Evolutionary conservation across 1,140 invertebrate genomes (phyloP).

Genomic region (Ruditapes philippinarum): DNA sequence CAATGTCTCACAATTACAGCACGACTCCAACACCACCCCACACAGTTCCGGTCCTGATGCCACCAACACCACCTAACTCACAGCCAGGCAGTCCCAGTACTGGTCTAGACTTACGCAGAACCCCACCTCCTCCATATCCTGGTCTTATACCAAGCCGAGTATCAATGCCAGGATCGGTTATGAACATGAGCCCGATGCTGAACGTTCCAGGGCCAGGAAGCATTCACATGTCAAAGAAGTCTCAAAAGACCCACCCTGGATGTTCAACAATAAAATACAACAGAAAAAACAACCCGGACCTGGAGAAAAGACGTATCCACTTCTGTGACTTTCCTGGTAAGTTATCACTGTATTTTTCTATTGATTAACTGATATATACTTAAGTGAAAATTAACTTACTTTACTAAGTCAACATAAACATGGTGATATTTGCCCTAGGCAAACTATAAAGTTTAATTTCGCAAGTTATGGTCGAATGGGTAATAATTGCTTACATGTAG

Average conservation of each 20-base stretch:
- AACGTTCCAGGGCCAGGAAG: slow-evolving; percentile 49
- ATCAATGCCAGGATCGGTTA: slow-evolving; percentile 67
- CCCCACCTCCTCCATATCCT: slow-evolving; percentile 84
- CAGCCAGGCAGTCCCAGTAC: slow-evolving; percentile 83
- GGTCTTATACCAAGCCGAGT: slow-evolving; percentile 65
- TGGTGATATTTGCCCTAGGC: too few species aligned
- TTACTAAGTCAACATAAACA: too few species aligned
- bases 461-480: too few species aligned
- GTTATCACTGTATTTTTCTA: slow-evolving; percentile 71
- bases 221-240: slow-evolving; percentile 68
- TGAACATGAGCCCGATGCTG: slow-evolving; percentile 68
- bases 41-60: slow-evolving; percentile 80
- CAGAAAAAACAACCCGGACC: slow-evolving; percentile 97
- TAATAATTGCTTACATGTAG: too few species aligned
- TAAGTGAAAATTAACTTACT: too few species aligned
- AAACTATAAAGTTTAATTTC: too few species aligned
- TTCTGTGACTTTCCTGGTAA: slow-evolving; percentile 98
- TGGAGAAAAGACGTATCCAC: slow-evolving; percentile 97
- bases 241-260: slow-evolving; percentile 84
- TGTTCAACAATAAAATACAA: slow-evolving; percentile 91
- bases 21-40: slow-evolving; percentile 71
- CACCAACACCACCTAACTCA: slow-evolving; percentile 84
- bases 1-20: slow-evolving; percentile 53
- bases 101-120: slow-evolving; percentile 74
- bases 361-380: too few species aligned